Evolutionary conservation across 1,140 invertebrate genomes (phyloP).

Genomic region (Drosophila nigrodunni): DNA sequence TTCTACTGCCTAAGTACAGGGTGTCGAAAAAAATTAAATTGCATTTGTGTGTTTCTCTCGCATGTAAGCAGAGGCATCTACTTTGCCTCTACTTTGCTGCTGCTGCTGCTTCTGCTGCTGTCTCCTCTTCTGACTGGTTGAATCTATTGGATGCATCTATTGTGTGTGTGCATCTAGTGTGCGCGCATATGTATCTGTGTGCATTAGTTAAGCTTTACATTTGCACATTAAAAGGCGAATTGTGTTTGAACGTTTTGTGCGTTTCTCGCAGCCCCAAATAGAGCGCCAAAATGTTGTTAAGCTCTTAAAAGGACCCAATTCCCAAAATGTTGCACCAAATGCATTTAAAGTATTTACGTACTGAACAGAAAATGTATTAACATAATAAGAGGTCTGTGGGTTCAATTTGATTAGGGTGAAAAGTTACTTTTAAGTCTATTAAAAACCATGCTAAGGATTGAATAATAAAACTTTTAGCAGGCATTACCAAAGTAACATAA

Average conservation of each 20-base stretch:
- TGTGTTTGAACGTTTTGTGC: slow-evolving; percentile 69
- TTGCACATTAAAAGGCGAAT: slow-evolving; percentile 82
- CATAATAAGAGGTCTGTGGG: slow-evolving; percentile 5
- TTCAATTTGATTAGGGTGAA: not conserved
- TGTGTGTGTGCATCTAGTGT: slow-evolving; percentile 67
- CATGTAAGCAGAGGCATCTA: slow-evolving; percentile 54
- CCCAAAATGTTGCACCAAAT: slow-evolving; percentile 12
- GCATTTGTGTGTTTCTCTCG: slow-evolving; percentile 76
- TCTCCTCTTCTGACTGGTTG: slow-evolving; percentile 14
- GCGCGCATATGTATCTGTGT: slow-evolving; percentile 30
- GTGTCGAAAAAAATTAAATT: slow-evolving; percentile 72
- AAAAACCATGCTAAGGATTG: no score
- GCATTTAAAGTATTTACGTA: slow-evolving; percentile 19
- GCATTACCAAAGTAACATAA: no score
- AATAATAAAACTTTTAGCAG: no score
- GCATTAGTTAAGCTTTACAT: slow-evolving; percentile 78
- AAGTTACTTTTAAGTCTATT: no score
- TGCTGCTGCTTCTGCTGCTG: not conserved
- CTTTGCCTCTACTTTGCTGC: slow-evolving; percentile 13
- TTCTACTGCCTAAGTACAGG: no score
- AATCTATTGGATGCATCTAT: slow-evolving; percentile 71
- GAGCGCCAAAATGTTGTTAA: slow-evolving; percentile 54
- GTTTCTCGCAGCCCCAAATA: slow-evolving; percentile 44
- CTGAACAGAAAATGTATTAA: not conserved
- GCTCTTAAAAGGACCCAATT: slow-evolving; percentile 63